These are phyloP conservation scores for Cosmia pyralina DNA, from an alignment of 2,888 invertebrate species.

Conservation along the genomic window DNA sequence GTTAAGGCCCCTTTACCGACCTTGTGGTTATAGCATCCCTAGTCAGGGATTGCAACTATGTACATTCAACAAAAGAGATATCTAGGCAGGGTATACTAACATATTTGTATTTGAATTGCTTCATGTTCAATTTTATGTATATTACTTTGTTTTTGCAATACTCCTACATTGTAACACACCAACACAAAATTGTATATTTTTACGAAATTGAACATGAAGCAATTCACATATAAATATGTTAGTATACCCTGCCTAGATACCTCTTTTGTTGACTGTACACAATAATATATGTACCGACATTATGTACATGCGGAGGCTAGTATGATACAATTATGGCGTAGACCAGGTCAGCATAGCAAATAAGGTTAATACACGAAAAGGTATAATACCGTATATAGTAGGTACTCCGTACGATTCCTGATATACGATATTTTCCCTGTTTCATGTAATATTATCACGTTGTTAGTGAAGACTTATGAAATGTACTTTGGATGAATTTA, in stretches of 20 bases:
- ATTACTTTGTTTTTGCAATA: too few species aligned
- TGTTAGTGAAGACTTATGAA: conserved; percentile 82
- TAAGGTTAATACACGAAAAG: conserved; percentile 51
- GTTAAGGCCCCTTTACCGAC: neutral
- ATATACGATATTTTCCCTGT: conserved; percentile 79
- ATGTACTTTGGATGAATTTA: conserved; percentile 77
- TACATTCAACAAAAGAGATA: too few species aligned
- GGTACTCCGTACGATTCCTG: conserved; percentile 66
- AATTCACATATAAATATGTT: too few species aligned
- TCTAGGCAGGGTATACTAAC: too few species aligned
- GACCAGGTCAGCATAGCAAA: conserved; percentile 50
- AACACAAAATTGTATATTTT: too few species aligned
- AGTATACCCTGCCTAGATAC: too few species aligned
- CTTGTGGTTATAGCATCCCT: neutral
- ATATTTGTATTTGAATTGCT: too few species aligned
- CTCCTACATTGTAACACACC: too few species aligned
- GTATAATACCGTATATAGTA: conserved; percentile 34
- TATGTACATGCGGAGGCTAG: neutral
- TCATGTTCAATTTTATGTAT: too few species aligned
- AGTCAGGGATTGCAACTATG: neutral
- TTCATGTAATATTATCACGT: conserved; percentile 82
- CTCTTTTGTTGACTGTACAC: too few species aligned
- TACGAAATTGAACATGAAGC: too few species aligned
- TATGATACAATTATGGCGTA: conserved; percentile 40
- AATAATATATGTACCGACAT: neutral